Evolutionary conservation across 2,888 invertebrate species (phyloP), one percentile per base, ranked within the genome.

Genomic region (Andrena chrysosceles): DNA sequence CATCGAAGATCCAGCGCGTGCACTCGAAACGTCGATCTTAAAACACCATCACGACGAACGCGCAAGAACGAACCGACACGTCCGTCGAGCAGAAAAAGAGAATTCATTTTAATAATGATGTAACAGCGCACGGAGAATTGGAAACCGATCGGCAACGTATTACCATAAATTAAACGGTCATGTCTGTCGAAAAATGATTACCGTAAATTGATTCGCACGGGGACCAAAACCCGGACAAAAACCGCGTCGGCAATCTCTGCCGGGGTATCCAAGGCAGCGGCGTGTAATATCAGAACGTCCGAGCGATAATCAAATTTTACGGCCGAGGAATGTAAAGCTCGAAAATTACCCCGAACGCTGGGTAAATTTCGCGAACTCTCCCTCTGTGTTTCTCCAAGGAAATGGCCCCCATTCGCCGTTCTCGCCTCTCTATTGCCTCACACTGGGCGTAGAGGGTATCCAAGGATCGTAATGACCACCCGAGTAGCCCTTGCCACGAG

Each of bases 251-350:
- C 20, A 66, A 62, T 69, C 78, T 26, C 26, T 63, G 63, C 26
- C 20, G 48, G n/a, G 33, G n/a, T 23, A 49, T 67, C 67, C 35
- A 62, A 8, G 29, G 42, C 64, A 77, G 64, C 48, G 60, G 60
- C 64, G 72, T 72, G 67, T 79, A 81, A 80, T 72, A 56, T 54
- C n/a, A 62, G 72, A 81, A 72, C 49, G 62, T 72, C 64, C 66
- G 60, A 56, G 26, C 33, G 80, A 67, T 80, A 80, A 80, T 80
- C 72, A 80, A 67, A 80, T 80, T 80, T 79, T 62, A 80, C 52
- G 72, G 35, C 54, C 5, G 29, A 16, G 29, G 67, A 54, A 72
- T 63, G 72, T 62, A 72, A 80, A 80, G 54, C 67, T 35, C 52
- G 80, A 79, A 71, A 71, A 80, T 79, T 80, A 10, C 71, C 26